A percentile compares a stretch with the other conserved stretches of the same genome.
Evolutionary conservation across 2,797 vertebrate genomes (phyloP).

Genomic region (Malurus splendens): DNA sequence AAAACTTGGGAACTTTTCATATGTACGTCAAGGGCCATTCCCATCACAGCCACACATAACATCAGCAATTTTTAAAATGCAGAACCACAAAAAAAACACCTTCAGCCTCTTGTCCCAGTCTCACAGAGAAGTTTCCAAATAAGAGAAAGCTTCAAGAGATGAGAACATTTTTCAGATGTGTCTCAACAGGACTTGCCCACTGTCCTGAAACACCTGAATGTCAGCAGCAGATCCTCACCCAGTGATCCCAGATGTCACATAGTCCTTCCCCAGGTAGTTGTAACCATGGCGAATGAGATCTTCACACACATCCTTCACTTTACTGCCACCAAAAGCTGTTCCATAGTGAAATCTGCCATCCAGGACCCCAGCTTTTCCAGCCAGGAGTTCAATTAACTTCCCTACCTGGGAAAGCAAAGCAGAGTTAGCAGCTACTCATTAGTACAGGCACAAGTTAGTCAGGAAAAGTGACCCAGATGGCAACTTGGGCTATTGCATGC

Average conservation of each 20-base stretch:
- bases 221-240: slow-evolving; percentile 77
- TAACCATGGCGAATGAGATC: slow-evolving; percentile 95
- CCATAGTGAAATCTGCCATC: slow-evolving; percentile 96
- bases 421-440: background rate
- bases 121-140: background rate
- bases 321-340: slow-evolving; percentile 96
- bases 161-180: background rate
- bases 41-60: background rate
- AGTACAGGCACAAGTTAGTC: fast-evolving
- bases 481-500: background rate
- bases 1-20: background rate
- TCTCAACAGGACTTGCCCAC: background rate
- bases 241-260: slow-evolving; percentile 96
- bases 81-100: background rate
- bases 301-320: slow-evolving; percentile 97
- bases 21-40: background rate
- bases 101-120: background rate
- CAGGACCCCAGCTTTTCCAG: slow-evolving; percentile 92
- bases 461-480: background rate
- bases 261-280: slow-evolving; percentile 98
- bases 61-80: background rate
- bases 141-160: background rate
- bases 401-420: slow-evolving; percentile 80
- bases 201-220: background rate
- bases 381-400: slow-evolving; percentile 93